Base-by-base conservation (phyloP, 1,140 invertebrate genomes). In the Lamellibrachia luymesi region DNA sequence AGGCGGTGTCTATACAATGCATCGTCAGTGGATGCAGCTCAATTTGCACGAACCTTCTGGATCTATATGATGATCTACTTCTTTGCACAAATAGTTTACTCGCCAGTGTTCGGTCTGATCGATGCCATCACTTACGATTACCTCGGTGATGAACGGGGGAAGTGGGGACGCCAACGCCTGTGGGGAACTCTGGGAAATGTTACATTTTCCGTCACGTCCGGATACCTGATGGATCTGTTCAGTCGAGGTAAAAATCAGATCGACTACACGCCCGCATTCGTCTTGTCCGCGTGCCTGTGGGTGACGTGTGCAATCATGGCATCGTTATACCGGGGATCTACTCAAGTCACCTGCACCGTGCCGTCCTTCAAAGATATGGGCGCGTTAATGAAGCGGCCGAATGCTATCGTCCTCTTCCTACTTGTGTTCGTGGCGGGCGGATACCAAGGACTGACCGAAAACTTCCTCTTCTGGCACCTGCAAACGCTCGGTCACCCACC, bases 391-490 rank as follows among this genome's bases (percentile, higher is more conserved):
- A 49, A 51, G 51, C 38, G 51, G 8, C 25, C 25, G 8, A 51
- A 92, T 92, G 91, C 38, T 1, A 8, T 92, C 7, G 5, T 22
- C 25, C 51, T 98, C 95, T 96, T 98, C 50, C 25, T 97, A 17
- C 98, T 98, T 97, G 98, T 98, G 93, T 97, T 98, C 93, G 97
- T 97, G 4, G 97, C 98, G 91, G 98, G 98, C 0, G 97, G 98
- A 93, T 98, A 98, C 93, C 98, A 98, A 0, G 98, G 97, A 1
- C 95, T 98, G 1, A 96, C 98, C n/a, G 99, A 98, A 98, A 97
- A 98, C 93, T 99, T 98, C 95, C 96, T 98, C 4, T 98, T 98
- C 96, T 98, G 98, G 98, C 97, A 98, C 93, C 97, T 98, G 10
- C 97, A 98, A 96, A 98, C 98, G 95, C 96, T 98, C 92, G 98